Evolutionary conservation across 53 echinoderm and acorn worm genomes (phyloP).

Genomic region (Apostichopus leukothele): DNA sequence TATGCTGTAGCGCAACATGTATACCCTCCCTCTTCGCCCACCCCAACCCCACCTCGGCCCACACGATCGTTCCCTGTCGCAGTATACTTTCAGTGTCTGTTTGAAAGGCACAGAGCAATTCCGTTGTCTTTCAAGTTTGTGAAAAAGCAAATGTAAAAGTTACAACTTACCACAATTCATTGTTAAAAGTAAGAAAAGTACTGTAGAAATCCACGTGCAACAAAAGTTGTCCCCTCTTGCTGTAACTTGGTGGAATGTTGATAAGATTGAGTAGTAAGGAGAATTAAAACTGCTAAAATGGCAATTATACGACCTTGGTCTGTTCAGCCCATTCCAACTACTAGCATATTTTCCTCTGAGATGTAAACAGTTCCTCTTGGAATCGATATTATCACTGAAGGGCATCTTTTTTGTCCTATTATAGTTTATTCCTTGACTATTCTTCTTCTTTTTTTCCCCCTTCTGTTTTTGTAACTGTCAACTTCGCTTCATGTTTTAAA

Average conservation of each 20-base stretch:
- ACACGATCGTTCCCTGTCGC: too few species aligned
- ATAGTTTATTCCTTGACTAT: too few species aligned
- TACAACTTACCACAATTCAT: slow-evolving; percentile 17
- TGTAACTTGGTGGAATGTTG: background rate
- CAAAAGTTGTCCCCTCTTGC: background rate
- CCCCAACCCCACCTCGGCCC: too few species aligned
- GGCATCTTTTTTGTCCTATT: too few species aligned
- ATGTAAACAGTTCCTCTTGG: slow-evolving; percentile 16
- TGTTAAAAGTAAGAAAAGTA: slow-evolving; percentile 22
- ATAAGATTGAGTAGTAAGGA: background rate
- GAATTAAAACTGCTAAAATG: too few species aligned
- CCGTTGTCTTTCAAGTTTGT: too few species aligned
- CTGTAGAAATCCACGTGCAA: slow-evolving; percentile 26
- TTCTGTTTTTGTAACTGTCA: background rate
- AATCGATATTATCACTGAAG: background rate
- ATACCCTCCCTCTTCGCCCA: too few species aligned
- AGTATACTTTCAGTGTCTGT: too few species aligned
- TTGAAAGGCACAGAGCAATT: too few species aligned
- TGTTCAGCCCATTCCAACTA: slow-evolving; percentile 34
- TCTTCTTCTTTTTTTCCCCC: too few species aligned
- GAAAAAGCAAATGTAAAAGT: background rate
- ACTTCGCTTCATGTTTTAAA: background rate
- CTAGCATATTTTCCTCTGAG: slow-evolving; percentile 8
- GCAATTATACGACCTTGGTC: background rate
- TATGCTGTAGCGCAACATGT: too few species aligned